Percentiles rank a stretch among this genome's conserved stretches.
Evolutionary conservation across 92 coral and sea anemone species (phyloP).

Genomic region (Pocillopora grandis): DNA sequence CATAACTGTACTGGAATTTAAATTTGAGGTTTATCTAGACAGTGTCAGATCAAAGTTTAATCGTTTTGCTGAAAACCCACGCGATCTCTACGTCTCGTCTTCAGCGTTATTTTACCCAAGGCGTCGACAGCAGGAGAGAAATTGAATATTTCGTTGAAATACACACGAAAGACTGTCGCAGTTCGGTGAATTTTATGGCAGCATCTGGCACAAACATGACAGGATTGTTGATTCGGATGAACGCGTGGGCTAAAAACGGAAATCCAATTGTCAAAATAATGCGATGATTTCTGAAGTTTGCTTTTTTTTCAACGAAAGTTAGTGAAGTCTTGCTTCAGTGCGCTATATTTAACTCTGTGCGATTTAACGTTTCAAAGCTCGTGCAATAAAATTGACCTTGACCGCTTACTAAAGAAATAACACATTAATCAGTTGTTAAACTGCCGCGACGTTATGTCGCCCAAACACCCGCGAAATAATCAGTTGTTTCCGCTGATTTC

Average conservation of each 20-base stretch:
- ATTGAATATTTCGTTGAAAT: not conserved
- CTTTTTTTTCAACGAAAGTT: not conserved
- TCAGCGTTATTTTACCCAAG: not conserved
- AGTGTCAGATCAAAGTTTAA: not conserved
- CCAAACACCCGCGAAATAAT: not conserved
- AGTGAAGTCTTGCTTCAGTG: no score
- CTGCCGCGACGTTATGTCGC: not conserved
- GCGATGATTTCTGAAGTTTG: not conserved
- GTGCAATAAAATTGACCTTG: no score
- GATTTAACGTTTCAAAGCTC: no score
- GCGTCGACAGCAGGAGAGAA: not conserved
- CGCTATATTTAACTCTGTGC: no score
- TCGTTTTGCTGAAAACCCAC: not conserved
- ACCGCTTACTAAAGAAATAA: no score
- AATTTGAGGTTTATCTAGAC: not conserved
- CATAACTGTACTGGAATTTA: no score
- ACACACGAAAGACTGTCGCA: not conserved
- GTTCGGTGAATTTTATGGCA: no score
- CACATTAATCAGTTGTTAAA: not conserved
- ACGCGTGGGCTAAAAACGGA: not conserved
- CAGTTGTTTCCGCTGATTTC: not conserved
- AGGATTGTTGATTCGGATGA: not conserved
- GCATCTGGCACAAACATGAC: not conserved
- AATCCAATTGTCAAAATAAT: not conserved
- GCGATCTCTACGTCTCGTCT: not conserved